Base-by-base conservation (phyloP, 2,888 invertebrate genomes). In the Rugalucina vietnamica region DNA sequence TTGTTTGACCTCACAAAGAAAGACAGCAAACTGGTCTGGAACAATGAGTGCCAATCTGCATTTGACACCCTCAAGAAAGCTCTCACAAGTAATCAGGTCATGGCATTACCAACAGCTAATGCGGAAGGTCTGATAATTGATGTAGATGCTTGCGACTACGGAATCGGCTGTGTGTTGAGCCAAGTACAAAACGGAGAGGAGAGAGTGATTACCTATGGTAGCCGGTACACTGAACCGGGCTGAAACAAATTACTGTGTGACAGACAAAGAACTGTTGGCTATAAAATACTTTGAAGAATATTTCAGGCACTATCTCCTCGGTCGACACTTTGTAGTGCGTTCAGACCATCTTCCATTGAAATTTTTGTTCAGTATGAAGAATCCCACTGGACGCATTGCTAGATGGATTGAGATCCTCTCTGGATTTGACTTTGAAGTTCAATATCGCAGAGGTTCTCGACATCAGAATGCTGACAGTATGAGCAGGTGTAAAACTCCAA, bases 151-250 rank as follows among this genome's bases (percentile, higher is more conserved):
- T 84, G 84, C 37, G 57, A 81, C 54, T 50, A 34, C 27, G 73
- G 82, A 39, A 86, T 87, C 2, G 81, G 85, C 14, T 80, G 77
- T 4, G 86, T 88, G 14, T 50, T 86, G 18, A 78, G 76, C n/a
- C 82, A 89, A 69, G 49, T 76, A 24, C 82, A 82, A 39, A 74
- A 79, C 43, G 84, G 82, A 0, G 21, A 57, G 34, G 81, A 84
- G 60, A 85, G 50, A 36, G 82, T 84, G 0, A 74, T 87, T 27
- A 76, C 85, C 24, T n/a, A n/a, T n/a, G 76, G 37, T 5, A 81
- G 76, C 50, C 24, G 77, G 34, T 50, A n/a, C 82, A 27, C 49
- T 76, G 24, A 77, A 69, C 34, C 43, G 54, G 37, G 29, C 70
- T 8, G 70, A 81, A 37, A 73, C 24, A 21, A 79, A 73, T 37